These are phyloP conservation scores for Gallirallus australis DNA, from an alignment of 2,797 vertebrate genomes.

Conservation along the genomic window DNA sequence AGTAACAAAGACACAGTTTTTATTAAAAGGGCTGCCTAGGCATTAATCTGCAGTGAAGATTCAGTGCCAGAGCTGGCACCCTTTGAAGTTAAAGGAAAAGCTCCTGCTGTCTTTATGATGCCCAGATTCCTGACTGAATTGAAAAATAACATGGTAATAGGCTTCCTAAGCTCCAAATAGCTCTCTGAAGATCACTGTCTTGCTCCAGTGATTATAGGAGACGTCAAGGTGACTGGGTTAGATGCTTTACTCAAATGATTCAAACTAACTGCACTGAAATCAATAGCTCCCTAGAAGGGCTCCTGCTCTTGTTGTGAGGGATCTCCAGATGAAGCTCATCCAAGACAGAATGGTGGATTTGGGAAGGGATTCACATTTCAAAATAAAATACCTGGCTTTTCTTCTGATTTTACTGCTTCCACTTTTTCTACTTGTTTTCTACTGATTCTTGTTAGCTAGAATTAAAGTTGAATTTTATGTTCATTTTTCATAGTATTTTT, in stretches of 20 bases:
- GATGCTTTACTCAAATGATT: not conserved
- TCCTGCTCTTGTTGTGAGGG: not conserved
- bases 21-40: not conserved
- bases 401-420: not conserved
- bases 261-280: not conserved
- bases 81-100: constrained; percentile 33
- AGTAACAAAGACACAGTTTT: not conserved
- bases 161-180: not conserved
- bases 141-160: not conserved
- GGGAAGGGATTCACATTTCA: not conserved
- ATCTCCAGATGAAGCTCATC: not conserved
- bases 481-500: not conserved
- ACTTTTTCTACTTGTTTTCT: not conserved
- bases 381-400: not conserved
- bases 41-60: not conserved
- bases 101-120: not conserved
- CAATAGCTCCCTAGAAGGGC: not conserved
- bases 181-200: not conserved
- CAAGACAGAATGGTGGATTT: not conserved
- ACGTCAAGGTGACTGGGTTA: not conserved
- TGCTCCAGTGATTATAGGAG: not conserved
- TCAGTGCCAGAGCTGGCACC: not conserved
- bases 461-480: not conserved
- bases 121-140: not conserved
- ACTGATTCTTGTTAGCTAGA: not conserved